These are phyloP conservation scores for Torymus aiolomorphi DNA, from an alignment of 2,888 invertebrate species.

Conservation along the genomic window DNA sequence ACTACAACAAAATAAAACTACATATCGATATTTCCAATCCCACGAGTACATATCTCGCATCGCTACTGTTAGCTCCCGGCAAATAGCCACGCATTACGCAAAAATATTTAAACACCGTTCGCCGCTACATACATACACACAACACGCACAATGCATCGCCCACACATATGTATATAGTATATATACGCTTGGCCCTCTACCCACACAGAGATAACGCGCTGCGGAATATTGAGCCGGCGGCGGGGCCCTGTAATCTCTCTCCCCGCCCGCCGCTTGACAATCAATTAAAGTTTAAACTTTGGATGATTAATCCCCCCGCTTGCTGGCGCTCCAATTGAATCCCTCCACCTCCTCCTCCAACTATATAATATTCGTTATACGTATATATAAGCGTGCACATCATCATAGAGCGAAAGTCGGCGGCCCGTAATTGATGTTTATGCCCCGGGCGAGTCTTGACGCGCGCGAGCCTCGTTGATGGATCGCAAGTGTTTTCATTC, in stretches of 20 bases:
- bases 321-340: constrained; percentile 24
- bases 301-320: constrained; percentile 35
- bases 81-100: too few species aligned
- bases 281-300: constrained; percentile 38
- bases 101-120: too few species aligned
- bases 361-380: constrained; percentile 29
- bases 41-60: too few species aligned
- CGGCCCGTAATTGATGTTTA: constrained; percentile 49
- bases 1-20: too few species aligned
- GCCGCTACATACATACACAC: too few species aligned
- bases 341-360: neutral
- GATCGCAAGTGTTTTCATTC: constrained; percentile 22
- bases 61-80: too few species aligned
- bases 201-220: neutral
- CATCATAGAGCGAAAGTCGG: neutral
- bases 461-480: constrained; percentile 10
- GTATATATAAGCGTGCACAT: neutral
- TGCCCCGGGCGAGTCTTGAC: constrained; percentile 36
- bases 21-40: too few species aligned
- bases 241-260: neutral
- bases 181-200: neutral
- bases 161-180: too few species aligned
- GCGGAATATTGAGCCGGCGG: neutral
- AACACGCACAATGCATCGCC: too few species aligned
- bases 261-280: constrained; percentile 7